Evolutionary conservation across 1,140 invertebrate genomes (phyloP).

Genomic region (Drosophila willistoni): DNA sequence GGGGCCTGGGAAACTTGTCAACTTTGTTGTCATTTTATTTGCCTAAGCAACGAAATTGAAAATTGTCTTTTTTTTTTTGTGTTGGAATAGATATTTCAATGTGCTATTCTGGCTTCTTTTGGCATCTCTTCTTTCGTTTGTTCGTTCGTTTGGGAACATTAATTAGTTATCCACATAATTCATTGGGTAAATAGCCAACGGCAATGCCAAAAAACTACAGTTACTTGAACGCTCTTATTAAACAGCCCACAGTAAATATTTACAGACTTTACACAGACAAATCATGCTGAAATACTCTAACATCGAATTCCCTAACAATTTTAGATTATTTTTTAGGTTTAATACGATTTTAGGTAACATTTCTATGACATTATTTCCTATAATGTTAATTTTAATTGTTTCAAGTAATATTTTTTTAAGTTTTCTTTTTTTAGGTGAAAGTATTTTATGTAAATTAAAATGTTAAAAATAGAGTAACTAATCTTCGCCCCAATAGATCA

Average conservation of each 20-base stretch:
- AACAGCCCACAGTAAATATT: constrained; percentile 5
- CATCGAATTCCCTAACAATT: neutral
- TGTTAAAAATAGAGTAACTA: too few species aligned
- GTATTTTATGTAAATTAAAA: too few species aligned
- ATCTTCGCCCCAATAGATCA: too few species aligned
- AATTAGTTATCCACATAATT: constrained; percentile 55
- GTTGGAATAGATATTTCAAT: too few species aligned
- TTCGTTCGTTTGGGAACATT: constrained; percentile 32
- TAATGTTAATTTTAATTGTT: too few species aligned
- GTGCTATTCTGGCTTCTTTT: neutral
- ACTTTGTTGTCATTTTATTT: constrained; percentile 12
- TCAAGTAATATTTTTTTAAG: too few species aligned
- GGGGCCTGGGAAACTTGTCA: constrained; percentile 39
- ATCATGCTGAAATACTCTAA: neutral
- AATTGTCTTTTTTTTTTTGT: neutral
- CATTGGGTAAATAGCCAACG: constrained; percentile 35
- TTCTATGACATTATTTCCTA: too few species aligned
- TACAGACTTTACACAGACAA: neutral
- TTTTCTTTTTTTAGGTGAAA: too few species aligned
- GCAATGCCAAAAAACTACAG: constrained; percentile 55
- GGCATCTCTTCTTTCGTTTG: constrained; percentile 12
- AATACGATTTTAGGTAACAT: neutral
- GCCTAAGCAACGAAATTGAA: constrained; percentile 29
- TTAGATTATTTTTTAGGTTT: neutral
- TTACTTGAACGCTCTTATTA: constrained; percentile 31